phyloP scores from a whole-genome alignment of 2,888 invertebrate species.

The Phengaris arion region DNA sequence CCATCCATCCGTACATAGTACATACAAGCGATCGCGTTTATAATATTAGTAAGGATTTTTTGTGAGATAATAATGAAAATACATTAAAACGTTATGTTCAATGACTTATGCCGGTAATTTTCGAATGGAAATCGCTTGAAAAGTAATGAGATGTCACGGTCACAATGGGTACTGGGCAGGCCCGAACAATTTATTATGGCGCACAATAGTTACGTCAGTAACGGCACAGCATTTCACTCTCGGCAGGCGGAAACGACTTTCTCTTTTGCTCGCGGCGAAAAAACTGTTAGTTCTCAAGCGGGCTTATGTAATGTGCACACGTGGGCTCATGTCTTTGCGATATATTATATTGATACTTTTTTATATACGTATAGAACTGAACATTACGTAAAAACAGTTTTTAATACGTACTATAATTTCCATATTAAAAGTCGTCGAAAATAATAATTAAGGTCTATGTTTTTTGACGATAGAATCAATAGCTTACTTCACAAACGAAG shows the following conservation, averaged over 20 bases:
- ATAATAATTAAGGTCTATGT: background rate
- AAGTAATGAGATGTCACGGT: slow-evolving; percentile 27
- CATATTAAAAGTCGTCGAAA: too few species aligned
- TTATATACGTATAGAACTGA: too few species aligned
- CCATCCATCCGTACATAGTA: too few species aligned
- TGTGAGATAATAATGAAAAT: too few species aligned
- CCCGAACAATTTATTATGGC: slow-evolving; percentile 41
- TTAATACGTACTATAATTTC: too few species aligned
- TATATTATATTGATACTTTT: background rate
- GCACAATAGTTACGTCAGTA: slow-evolving; percentile 63
- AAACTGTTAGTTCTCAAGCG: slow-evolving; percentile 51
- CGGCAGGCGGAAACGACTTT: slow-evolving; percentile 77
- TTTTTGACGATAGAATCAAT: background rate
- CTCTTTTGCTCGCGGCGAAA: slow-evolving; percentile 66
- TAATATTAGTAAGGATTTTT: too few species aligned
- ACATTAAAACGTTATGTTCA: too few species aligned
- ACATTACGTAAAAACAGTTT: too few species aligned
- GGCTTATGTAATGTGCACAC: slow-evolving; percentile 37
- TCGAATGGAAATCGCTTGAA: slow-evolving; percentile 19
- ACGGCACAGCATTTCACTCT: slow-evolving; percentile 79
- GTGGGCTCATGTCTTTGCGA: slow-evolving; percentile 9
- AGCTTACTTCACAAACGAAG: background rate
- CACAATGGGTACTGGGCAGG: slow-evolving; percentile 26
- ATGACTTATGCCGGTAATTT: background rate
- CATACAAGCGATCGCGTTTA: too few species aligned